These are phyloP conservation scores for Zaprionus africanus DNA, from an alignment of 1,140 invertebrate species.

Conservation along the genomic window DNA sequence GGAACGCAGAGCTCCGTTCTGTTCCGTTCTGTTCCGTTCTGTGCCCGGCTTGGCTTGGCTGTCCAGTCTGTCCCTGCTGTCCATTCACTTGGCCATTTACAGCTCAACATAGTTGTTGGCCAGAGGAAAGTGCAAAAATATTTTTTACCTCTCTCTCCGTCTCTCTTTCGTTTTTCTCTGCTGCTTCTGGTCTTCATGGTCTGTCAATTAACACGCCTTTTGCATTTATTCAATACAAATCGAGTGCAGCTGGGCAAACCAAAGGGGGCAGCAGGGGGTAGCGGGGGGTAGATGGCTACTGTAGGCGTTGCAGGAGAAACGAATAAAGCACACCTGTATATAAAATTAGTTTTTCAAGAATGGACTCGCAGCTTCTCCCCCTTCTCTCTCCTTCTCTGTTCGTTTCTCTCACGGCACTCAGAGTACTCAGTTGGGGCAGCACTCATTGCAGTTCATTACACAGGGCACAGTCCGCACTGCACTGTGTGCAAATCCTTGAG, in stretches of 20 bases:
- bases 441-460: conserved; percentile 29
- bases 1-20: conserved; percentile 25
- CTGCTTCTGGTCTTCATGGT: conserved; percentile 70
- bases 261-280: not conserved
- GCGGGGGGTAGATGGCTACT: not conserved
- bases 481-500: conserved; percentile 66
- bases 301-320: not conserved
- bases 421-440: conserved; percentile 5
- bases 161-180: conserved; percentile 3
- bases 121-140: conserved; percentile 72
- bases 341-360: conserved; percentile 77
- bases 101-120: conserved; percentile 24
- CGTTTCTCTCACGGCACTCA: not conserved
- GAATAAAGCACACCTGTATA: conserved; percentile 57
- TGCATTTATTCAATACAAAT: conserved; percentile 82
- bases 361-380: conserved; percentile 27
- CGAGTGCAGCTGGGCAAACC: conserved; percentile 40
- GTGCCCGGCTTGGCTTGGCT: conserved; percentile 1
- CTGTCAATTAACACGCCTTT: conserved; percentile 82
- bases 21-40: conserved; percentile 12
- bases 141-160: conserved; percentile 38
- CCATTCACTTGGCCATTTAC: conserved; percentile 56
- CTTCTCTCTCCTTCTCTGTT: not conserved
- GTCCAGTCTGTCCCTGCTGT: not conserved
- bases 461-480: conserved; percentile 57